Conservation (phyloP, 2,113 vertebrate genomes). For the Cyanistes caeruleus region DNA sequence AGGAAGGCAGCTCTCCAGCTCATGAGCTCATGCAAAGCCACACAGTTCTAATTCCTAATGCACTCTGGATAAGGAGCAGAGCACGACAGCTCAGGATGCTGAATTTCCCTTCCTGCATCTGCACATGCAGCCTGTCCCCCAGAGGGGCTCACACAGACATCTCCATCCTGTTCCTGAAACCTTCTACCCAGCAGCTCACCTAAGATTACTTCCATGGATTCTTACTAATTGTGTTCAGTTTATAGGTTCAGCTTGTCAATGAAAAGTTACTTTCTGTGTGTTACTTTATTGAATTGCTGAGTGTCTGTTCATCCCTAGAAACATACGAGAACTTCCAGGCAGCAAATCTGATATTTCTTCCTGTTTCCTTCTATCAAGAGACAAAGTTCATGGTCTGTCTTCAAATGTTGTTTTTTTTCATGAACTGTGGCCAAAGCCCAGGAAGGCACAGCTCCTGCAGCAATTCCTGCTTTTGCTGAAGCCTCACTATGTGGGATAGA, state of each 20-base stretch:
- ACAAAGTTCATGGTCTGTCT: background rate
- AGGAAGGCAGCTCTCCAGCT: conserved; percentile 18
- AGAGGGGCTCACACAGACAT: background rate
- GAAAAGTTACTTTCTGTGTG: background rate
- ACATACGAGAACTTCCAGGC: accelerated
- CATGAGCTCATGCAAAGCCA: background rate
- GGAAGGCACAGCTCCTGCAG: background rate
- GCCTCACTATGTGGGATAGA: background rate
- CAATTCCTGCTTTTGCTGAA: background rate
- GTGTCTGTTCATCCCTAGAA: background rate
- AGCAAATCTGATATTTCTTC: background rate
- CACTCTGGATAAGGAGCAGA: background rate
- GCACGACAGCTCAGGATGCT: background rate
- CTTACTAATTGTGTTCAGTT: background rate
- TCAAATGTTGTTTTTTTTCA: background rate
- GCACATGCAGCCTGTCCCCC: background rate
- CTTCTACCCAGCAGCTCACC: background rate
- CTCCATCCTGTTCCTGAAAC: background rate
- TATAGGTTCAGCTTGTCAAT: background rate
- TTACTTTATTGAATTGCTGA: background rate
- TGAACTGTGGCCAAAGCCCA: background rate
- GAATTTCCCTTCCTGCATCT: background rate
- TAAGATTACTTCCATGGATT: background rate
- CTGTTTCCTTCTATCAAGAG: background rate
- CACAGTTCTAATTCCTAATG: background rate